phyloP scores from a whole-genome alignment of 2,888 invertebrate species.

The Ellobium chinense region DNA sequence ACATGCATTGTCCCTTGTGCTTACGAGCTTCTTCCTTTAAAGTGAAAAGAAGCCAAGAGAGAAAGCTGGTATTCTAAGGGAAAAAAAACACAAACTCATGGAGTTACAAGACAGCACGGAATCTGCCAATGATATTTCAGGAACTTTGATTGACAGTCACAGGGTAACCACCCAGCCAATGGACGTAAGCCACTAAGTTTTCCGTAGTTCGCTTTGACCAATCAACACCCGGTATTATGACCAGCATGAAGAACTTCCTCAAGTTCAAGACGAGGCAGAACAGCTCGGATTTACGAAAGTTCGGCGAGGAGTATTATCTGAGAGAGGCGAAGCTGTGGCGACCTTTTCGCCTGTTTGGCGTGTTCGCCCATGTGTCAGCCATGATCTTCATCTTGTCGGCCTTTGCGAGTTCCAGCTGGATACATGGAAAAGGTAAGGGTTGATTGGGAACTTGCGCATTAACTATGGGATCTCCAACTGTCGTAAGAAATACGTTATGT shows the following conservation, averaged over 20 bases:
- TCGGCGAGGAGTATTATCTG: conserved; percentile 71
- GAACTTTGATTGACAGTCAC: neutral
- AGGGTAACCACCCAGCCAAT: neutral
- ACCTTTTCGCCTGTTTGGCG: conserved; percentile 71
- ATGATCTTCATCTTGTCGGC: conserved; percentile 63
- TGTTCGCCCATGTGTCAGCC: conserved; percentile 66
- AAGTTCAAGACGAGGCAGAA: conserved; percentile 73
- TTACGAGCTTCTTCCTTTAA: too few relatives aligned
- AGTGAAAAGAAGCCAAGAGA: too few relatives aligned
- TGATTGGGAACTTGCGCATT: too few relatives aligned
- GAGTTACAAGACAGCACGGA: too few relatives aligned
- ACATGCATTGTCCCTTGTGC: too few relatives aligned
- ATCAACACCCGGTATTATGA: conserved; percentile 19
- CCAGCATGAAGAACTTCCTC: conserved; percentile 73
- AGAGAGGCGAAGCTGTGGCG: conserved; percentile 70
- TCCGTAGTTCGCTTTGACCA: neutral
- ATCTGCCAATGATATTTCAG: neutral
- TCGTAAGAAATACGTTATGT: too few relatives aligned
- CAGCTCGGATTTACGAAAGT: conserved; percentile 68
- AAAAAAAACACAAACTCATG: too few relatives aligned
- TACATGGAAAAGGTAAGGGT: conserved; percentile 65
- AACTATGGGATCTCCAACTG: too few relatives aligned
- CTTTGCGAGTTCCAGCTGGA: conserved; percentile 65
- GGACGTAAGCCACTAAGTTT: neutral
- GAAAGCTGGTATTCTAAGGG: too few relatives aligned